Evolutionary conservation across 1,140 invertebrate species (phyloP).

Genomic region (Brachionus calyciflorus): DNA sequence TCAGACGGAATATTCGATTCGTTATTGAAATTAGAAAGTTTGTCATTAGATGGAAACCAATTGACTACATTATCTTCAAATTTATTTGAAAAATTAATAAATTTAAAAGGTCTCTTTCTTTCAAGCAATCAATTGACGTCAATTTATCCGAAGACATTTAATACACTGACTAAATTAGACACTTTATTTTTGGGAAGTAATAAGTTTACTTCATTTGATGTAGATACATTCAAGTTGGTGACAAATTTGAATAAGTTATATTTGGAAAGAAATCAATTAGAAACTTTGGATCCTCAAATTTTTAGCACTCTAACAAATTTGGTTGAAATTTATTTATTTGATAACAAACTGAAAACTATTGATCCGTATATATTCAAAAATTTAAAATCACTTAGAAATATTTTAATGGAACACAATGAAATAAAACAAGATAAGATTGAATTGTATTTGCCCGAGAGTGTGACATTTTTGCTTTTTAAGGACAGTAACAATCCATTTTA

Average conservation of each 20-base stretch:
- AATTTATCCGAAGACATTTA: neutral
- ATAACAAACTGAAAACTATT: neutral
- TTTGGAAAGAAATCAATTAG: neutral
- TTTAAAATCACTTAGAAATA: neutral
- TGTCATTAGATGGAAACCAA: neutral
- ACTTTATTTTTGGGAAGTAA: neutral
- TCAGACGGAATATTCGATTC: neutral
- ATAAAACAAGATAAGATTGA: neutral
- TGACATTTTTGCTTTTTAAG: neutral
- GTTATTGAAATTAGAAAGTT: neutral
- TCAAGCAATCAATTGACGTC: neutral
- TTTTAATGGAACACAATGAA: neutral
- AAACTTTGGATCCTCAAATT: neutral
- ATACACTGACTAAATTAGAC: neutral
- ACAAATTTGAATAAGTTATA: neutral
- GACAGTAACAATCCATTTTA: neutral
- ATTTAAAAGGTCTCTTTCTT: neutral
- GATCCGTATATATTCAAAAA: slow-evolving; percentile 19
- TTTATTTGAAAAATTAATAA: neutral
- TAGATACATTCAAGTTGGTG: neutral
- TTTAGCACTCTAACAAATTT: neutral
- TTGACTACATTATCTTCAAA: neutral
- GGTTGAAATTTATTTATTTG: neutral
- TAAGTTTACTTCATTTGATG: neutral
- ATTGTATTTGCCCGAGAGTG: neutral